phyloP scores from a whole-genome alignment of 2,113 vertebrate genomes.

The Marmota monax region DNA sequence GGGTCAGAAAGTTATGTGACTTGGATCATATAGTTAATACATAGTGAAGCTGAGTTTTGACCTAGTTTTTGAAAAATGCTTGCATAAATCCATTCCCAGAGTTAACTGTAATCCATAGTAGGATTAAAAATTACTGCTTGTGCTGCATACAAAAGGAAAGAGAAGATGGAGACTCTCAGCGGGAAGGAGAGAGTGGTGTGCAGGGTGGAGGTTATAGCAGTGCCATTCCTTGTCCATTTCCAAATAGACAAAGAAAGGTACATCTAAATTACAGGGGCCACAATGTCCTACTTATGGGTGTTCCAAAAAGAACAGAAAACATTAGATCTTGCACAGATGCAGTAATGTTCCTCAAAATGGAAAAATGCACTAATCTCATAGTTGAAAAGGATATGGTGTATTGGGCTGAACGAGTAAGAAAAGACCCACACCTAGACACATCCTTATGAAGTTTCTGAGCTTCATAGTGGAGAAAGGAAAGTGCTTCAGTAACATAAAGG shows the following conservation, averaged over 20 bases:
- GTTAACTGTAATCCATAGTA: neutral
- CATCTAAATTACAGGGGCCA: neutral
- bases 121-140: neutral
- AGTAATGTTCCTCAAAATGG: conserved; percentile 42
- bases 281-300: neutral
- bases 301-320: conserved; percentile 37
- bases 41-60: neutral
- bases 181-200: neutral
- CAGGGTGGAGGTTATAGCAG: neutral
- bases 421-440: neutral
- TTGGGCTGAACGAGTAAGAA: neutral
- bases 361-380: neutral
- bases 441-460: neutral
- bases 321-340: conserved; percentile 2
- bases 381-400: neutral
- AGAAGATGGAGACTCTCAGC: neutral
- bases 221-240: neutral
- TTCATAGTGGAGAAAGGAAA: neutral
- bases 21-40: neutral
- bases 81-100: neutral
- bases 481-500: neutral
- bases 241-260: neutral
- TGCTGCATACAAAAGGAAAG: neutral
- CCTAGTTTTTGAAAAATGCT: neutral
- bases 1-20: conserved; percentile 6